phyloP scores from a whole-genome alignment of 2,888 invertebrate genomes.

The Pseudococcus jackbeardsleyi region DNA sequence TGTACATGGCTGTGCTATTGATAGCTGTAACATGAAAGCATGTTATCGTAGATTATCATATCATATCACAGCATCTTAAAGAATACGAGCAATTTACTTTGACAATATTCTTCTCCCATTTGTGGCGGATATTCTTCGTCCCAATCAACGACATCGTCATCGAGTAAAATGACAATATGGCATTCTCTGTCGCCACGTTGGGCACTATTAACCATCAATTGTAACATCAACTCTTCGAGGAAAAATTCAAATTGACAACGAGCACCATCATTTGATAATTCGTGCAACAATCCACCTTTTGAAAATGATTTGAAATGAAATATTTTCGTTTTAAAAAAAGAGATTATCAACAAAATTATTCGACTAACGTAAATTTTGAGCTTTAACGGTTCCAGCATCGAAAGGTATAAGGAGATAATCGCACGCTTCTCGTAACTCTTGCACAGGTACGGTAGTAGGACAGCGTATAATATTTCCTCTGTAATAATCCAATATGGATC shows the following conservation, averaged over 20 bases:
- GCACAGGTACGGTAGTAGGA: constrained; percentile 95
- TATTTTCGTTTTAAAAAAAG: neutral
- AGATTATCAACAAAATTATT: neutral
- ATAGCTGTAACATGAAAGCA: constrained; percentile 77
- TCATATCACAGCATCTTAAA: neutral
- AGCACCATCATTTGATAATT: constrained; percentile 99
- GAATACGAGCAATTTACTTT: constrained; percentile 76
- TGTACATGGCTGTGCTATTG: constrained; percentile 93
- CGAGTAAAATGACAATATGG: constrained; percentile 94
- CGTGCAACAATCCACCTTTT: constrained; percentile 91
- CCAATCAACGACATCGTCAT: constrained; percentile 98
- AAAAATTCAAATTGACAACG: constrained; percentile 96
- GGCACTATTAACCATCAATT: constrained; percentile 94
- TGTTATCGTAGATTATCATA: constrained; percentile 67
- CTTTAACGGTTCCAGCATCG: constrained; percentile 93
- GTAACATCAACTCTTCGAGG: constrained; percentile 93
- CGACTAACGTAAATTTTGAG: constrained; percentile 91
- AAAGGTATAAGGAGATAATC: constrained; percentile 98
- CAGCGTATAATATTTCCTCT: constrained; percentile 91
- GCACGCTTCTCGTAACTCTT: constrained; percentile 97
- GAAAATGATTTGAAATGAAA: neutral
- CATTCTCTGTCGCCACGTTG: constrained; percentile 97
- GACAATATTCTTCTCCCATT: constrained; percentile 99
- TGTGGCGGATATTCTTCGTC: constrained; percentile 99
- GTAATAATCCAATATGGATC: constrained; percentile 95